Conservation (phyloP, 2,113 vertebrate genomes). For the Pelmatolapia mariae region DNA sequence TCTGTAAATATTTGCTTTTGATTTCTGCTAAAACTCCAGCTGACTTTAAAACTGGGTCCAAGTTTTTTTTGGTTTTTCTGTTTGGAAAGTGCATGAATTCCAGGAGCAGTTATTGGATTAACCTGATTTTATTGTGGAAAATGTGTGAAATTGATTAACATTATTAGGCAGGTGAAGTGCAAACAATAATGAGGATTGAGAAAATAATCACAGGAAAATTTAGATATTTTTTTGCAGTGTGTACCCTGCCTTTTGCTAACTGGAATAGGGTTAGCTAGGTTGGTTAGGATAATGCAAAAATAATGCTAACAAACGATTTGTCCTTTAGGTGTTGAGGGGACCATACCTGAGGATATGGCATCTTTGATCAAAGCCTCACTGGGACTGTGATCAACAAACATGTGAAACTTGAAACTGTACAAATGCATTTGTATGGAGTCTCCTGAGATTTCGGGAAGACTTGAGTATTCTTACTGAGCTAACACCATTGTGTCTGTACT, state of each 20-base stretch:
- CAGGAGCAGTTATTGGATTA: background rate
- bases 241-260: background rate
- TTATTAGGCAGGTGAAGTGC: background rate
- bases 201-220: background rate
- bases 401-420: background rate
- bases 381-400: slow-evolving; percentile 77
- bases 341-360: slow-evolving; percentile 89
- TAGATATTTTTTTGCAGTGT: background rate
- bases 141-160: background rate
- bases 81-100: background rate
- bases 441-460: background rate
- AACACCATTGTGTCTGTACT: background rate
- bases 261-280: background rate
- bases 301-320: background rate
- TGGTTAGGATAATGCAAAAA: background rate
- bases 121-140: background rate
- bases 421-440: background rate
- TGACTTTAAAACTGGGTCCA: background rate
- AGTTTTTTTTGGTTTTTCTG: background rate
- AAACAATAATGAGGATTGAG: background rate
- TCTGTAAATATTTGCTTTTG: background rate
- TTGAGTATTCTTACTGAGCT: slow-evolving; percentile 8
- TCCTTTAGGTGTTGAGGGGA: slow-evolving; percentile 80
- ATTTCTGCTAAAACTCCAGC: background rate
- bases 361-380: slow-evolving; percentile 88